These are phyloP conservation scores for Percopsis omiscomaycus DNA, from an alignment of 2,797 vertebrate species.

Conservation along the genomic window DNA sequence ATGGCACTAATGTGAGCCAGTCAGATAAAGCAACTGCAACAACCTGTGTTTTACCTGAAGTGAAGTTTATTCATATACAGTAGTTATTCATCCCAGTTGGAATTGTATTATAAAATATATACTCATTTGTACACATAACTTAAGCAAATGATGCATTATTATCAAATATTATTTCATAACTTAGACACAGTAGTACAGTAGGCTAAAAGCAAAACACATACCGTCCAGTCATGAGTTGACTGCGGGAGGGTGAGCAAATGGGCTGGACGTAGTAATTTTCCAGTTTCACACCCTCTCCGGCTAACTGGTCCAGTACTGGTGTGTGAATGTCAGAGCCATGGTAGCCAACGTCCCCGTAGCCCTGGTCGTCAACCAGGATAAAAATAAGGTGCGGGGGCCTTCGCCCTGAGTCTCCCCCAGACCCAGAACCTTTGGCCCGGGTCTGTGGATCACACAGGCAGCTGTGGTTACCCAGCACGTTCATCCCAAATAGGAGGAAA, in stretches of 20 bases:
- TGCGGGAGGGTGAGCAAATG: conserved; percentile 93
- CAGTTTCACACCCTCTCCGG: conserved; percentile 89
- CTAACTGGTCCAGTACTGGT: conserved; percentile 85
- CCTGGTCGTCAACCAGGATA: conserved; percentile 93
- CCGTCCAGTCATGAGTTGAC: conserved; percentile 94
- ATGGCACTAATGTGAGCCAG: too few relatives aligned
- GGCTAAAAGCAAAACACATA: conserved; percentile 71
- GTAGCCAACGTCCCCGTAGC: conserved; percentile 91
- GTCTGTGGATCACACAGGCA: conserved; percentile 59
- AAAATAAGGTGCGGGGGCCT: conserved; percentile 86
- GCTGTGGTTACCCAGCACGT: conserved; percentile 72
- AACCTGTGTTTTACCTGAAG: too few relatives aligned
- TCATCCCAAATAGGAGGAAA: conserved; percentile 68
- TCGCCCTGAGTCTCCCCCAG: conserved; percentile 1
- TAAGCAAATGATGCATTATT: not conserved
- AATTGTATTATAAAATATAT: too few relatives aligned
- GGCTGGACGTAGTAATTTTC: conserved; percentile 97
- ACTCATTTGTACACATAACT: not conserved
- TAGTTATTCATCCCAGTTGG: too few relatives aligned
- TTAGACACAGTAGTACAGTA: not conserved
- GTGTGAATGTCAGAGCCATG: conserved; percentile 92
- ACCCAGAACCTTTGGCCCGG: conserved; percentile 33
- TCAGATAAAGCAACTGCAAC: too few relatives aligned
- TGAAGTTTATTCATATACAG: too few relatives aligned
- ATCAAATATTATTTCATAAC: not conserved